Evolutionary conservation across 2,888 invertebrate species (phyloP).

Genomic region (Patella caerulea): DNA sequence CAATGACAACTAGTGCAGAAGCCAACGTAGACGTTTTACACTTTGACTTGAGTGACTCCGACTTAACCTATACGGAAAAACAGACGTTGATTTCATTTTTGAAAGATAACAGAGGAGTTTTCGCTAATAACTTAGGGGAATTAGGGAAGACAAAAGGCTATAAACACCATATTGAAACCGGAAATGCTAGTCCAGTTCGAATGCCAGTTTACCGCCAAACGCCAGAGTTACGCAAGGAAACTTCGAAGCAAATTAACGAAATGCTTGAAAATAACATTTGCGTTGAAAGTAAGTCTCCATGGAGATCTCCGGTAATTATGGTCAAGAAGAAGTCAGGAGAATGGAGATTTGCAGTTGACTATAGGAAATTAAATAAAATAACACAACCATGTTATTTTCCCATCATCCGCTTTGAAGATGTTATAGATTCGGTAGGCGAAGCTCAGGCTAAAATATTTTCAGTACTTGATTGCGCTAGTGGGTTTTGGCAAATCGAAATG

Average conservation of each 20-base stretch:
- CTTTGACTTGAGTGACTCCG: too few species aligned
- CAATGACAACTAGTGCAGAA: too few species aligned
- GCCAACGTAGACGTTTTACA: too few species aligned
- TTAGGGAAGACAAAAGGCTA: background rate
- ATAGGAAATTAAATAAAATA: background rate
- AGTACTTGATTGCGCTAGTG: conserved; percentile 1
- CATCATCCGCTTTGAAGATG: background rate
- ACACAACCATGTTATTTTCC: background rate
- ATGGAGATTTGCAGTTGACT: background rate
- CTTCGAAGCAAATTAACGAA: background rate
- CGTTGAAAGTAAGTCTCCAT: too few species aligned
- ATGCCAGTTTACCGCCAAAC: background rate
- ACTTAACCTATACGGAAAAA: too few species aligned
- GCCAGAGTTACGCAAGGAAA: background rate
- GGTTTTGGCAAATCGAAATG: conserved; percentile 19
- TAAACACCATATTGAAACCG: background rate
- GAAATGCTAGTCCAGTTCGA: background rate
- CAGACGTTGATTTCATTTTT: too few species aligned
- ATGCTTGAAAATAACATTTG: too few species aligned
- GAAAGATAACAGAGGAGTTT: too few species aligned
- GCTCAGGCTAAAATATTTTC: background rate
- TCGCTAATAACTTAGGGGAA: background rate
- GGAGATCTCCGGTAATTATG: background rate
- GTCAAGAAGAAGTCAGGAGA: background rate
- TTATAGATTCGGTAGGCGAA: too few species aligned